Evolutionary conservation across 2,797 vertebrate genomes (phyloP), one percentile per base, ranked within the genome.

Genomic region (Aselliscus stoliczkanus): DNA sequence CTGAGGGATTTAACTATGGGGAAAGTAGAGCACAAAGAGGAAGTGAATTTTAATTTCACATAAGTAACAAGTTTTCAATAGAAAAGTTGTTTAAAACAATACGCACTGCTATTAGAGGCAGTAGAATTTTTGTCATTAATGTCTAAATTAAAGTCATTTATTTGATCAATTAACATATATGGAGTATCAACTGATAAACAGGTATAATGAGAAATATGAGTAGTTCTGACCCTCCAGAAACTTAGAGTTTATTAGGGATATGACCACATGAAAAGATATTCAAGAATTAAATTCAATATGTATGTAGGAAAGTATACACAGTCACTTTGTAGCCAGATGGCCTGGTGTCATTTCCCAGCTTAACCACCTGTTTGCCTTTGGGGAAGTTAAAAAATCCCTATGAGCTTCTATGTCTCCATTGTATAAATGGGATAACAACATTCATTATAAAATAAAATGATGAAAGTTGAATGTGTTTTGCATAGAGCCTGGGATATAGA

Each of bases 1-100:
- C 21, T n/a, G 69, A 77, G 79, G 52, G 15, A 79, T 75, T 94
- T 90, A 84, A 62, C 65, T 88, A 42, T 27, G 1, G 8, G 12
- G 23, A 84, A 88, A 94, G 31, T 80, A 4, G 2, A 65, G 37
- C 5, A 34, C 17, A 60, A 65, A 79, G 15, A 83, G 2, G 23
- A 94, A 72, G 18, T 76, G 12, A 23, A 75, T 92, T 94, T 85
- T 77, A 83, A 86, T 91, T 89, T 92, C n/a, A 89, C 12, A 1
- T 39, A 79, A 86, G 14, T 75, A 79, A 70, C 8, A 83, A 10
- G 1, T 91, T 93, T 91, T 93, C 58, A 91, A 25, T 23, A 85
- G 18, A 92, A 87, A 76, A 60, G 15, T 31, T 77, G 15, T 84
- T 90, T 62, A 90, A 86, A 92, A 87, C 95, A 84, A 81, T 90